Evolutionary conservation across 1,140 invertebrate species (phyloP), one percentile per base, ranked within the genome.

Genomic region (Phenacoccus solenopsis): DNA sequence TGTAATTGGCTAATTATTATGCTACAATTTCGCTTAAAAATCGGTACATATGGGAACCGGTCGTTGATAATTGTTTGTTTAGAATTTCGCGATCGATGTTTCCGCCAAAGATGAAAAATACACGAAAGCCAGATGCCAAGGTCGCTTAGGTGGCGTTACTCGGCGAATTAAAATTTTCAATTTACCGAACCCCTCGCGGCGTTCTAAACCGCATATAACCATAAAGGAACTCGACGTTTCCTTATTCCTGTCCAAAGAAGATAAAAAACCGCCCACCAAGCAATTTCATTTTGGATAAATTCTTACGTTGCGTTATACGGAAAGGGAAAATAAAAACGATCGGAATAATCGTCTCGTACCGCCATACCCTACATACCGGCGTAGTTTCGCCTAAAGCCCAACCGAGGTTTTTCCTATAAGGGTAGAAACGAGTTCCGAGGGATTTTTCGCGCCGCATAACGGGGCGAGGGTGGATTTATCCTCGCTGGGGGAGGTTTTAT

Each of bases 401-500:
- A 49, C 38, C 38, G 20, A 49, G 38, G 38, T 49, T 49, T 49
- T 49, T 49, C 38, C 38, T 49, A 64, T 27, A 64, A 64, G 59
- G 59, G 59, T 64, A 64, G 32, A n/a, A 59, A 64, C 21, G 22
- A 24, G 59, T 64, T 64, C 25, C 59, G 59, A 64, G 25, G 59
- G 59, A 64, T 64, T 64, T 64, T 64, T 27, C 21, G n/a, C 32
- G 32, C n/a, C n/a, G 32, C 25, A 64, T 24, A 64, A 64, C 22
- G 7, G 25, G 20, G 25, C 21, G 59, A 64, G 59, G 59, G 59
- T 64, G 59, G 21, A 64, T 64, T 64, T 64, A 64, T 64, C 59
- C 21, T 64, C 59, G 59, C 59, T 64, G 20, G 59, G 59, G 59
- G 59, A 64, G 59, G 59, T 64, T 64, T 64, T 64, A 64, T 64